These are phyloP conservation scores for Sebastes oblongus DNA, from an alignment of 2,797 vertebrate species.

Conservation along the genomic window DNA sequence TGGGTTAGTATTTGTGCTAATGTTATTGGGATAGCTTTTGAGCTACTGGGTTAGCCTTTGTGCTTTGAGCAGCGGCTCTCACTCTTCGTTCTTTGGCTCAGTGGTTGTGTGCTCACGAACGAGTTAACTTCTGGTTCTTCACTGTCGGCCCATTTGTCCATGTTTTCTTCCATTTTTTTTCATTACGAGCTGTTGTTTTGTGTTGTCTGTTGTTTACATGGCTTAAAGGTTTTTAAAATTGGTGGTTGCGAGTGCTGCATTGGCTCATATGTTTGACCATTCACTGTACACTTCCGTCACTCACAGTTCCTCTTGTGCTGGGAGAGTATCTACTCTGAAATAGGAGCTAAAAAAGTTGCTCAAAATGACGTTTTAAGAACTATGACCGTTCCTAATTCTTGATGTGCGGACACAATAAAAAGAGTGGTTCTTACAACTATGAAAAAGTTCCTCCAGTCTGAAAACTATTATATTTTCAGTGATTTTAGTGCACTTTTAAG, in stretches of 20 bases:
- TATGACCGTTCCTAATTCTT: background rate
- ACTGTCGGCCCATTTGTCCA: background rate
- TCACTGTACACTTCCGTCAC: background rate
- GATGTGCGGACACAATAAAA: background rate
- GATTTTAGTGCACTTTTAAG: background rate
- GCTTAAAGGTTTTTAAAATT: background rate
- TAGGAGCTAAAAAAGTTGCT: too few species aligned
- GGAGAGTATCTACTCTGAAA: background rate
- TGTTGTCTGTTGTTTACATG: background rate
- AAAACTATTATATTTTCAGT: background rate
- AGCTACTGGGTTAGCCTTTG: too few species aligned
- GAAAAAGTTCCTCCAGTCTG: background rate
- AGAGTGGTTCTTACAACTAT: background rate
- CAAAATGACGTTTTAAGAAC: too few species aligned
- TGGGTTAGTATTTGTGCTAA: too few species aligned
- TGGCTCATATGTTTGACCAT: background rate
- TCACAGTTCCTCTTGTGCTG: background rate
- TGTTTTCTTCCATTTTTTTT: background rate
- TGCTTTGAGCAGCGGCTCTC: too few species aligned
- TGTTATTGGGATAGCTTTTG: background rate
- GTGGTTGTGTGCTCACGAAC: background rate
- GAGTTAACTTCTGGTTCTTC: background rate
- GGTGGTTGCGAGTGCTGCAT: background rate
- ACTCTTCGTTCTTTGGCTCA: too few species aligned
- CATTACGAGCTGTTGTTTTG: background rate